Evolutionary conservation across 2,888 invertebrate species (phyloP).

Genomic region (Druceiella hillmani): DNA sequence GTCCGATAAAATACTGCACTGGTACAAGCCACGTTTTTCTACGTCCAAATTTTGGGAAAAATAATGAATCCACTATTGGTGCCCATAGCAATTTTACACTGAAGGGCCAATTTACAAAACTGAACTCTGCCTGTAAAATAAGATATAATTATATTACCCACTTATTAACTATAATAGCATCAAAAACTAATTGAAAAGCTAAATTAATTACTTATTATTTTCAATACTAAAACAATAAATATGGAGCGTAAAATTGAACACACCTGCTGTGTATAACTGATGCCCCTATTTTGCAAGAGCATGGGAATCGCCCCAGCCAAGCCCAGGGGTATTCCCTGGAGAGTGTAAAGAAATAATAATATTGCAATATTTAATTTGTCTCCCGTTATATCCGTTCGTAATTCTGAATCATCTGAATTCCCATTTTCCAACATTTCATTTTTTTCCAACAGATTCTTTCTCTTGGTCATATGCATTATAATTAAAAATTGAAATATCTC

Average conservation of each 20-base stretch:
- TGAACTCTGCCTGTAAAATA: slow-evolving; percentile 74
- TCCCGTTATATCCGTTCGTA: slow-evolving; percentile 56
- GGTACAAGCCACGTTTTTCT: slow-evolving; percentile 96
- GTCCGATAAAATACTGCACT: slow-evolving; percentile 84
- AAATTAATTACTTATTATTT: neutral
- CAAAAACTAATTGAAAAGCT: slow-evolving; percentile 5
- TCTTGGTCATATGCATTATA: slow-evolving; percentile 44
- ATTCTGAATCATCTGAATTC: slow-evolving; percentile 29
- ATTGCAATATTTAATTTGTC: slow-evolving; percentile 79
- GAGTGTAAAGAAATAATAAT: slow-evolving; percentile 85
- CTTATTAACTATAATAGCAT: too few species aligned
- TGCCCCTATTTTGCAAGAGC: slow-evolving; percentile 87
- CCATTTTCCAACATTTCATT: slow-evolving; percentile 45
- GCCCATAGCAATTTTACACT: slow-evolving; percentile 96
- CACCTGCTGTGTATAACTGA: slow-evolving; percentile 90
- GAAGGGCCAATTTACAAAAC: slow-evolving; percentile 92
- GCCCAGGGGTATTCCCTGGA: slow-evolving; percentile 95
- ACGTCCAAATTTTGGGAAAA: slow-evolving; percentile 77
- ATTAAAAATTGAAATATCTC: too few species aligned
- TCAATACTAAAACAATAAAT: slow-evolving; percentile 3
- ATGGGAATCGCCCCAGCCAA: slow-evolving; percentile 92
- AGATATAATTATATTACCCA: slow-evolving; percentile 6
- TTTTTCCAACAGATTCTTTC: slow-evolving; percentile 38
- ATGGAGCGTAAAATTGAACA: slow-evolving; percentile 5
- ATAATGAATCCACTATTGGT: slow-evolving; percentile 93